phyloP scores from a whole-genome alignment of 2,888 invertebrate genomes.

The Drosophila anomalata region DNA sequence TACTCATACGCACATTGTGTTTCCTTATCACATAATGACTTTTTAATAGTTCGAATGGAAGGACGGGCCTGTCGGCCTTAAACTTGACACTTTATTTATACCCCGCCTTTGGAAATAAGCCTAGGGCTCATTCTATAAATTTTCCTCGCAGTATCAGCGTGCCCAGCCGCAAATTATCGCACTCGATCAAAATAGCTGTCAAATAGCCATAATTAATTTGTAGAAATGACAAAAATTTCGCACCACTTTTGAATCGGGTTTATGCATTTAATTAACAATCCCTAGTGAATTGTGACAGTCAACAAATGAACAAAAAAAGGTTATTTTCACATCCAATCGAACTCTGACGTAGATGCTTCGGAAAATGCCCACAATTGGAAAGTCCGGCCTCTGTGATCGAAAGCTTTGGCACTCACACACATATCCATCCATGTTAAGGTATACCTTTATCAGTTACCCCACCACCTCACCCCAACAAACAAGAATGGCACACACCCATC shows the following conservation, averaged over 20 bases:
- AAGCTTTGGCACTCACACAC: constrained; percentile 10
- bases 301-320: constrained; percentile 38
- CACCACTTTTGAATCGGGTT: constrained; percentile 47
- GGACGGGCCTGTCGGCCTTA: constrained; percentile 11
- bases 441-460: constrained; percentile 20
- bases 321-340: constrained; percentile 33
- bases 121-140: constrained; percentile 24
- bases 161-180: constrained; percentile 61
- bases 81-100: constrained; percentile 32
- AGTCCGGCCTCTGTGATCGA: constrained; percentile 18
- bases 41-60: constrained; percentile 56
- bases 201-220: constrained; percentile 47
- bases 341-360: constrained; percentile 59
- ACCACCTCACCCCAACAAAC: background rate
- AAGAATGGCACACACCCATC: constrained; percentile 23
- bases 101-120: constrained; percentile 18
- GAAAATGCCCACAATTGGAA: constrained; percentile 32
- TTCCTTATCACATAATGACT: constrained; percentile 64
- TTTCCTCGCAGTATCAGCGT: constrained; percentile 54
- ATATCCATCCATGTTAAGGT: background rate
- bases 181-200: constrained; percentile 67
- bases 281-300: constrained; percentile 49
- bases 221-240: constrained; percentile 58
- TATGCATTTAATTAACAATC: constrained; percentile 52
- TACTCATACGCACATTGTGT: background rate